Evolutionary conservation across 2,113 vertebrate genomes (phyloP).

Genomic region (Atherinomorus stipes): DNA sequence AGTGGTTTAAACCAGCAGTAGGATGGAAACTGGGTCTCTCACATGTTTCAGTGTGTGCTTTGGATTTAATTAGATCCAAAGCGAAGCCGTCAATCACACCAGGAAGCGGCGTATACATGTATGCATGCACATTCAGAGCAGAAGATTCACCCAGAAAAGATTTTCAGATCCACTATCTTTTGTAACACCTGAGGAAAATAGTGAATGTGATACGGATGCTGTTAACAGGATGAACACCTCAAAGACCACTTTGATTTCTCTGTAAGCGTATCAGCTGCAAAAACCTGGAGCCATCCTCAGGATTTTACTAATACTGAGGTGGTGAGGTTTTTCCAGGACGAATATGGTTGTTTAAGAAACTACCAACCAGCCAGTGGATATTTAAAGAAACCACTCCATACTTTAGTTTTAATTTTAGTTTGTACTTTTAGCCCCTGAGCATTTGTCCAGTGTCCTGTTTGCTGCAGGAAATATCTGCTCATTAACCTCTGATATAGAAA

Average conservation of each 20-base stretch:
- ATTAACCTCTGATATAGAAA: too few species aligned
- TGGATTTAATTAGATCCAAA: slow-evolving; percentile 18
- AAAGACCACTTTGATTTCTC: not conserved
- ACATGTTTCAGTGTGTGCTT: slow-evolving; percentile 11
- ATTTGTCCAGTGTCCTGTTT: too few species aligned
- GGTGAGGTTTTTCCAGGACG: not conserved
- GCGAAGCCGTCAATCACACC: not conserved
- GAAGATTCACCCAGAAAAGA: slow-evolving; percentile 7
- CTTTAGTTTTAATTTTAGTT: not conserved
- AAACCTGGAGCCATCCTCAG: not conserved
- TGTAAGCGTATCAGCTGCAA: not conserved
- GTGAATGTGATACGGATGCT: not conserved
- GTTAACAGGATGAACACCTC: not conserved
- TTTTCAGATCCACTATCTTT: not conserved
- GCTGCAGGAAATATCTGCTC: too few species aligned
- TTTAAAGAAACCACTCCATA: not conserved
- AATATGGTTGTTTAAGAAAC: not conserved
- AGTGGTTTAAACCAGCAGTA: slow-evolving; percentile 10
- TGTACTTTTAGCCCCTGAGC: not conserved
- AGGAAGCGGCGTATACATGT: not conserved
- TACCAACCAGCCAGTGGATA: not conserved
- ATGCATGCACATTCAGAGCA: not conserved
- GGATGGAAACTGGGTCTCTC: slow-evolving; percentile 10
- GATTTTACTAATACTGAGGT: not conserved
- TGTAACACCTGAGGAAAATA: slow-evolving; percentile 6